These are phyloP conservation scores for Alfaro cultratus DNA, from an alignment of 2,797 vertebrate genomes.

Conservation along the genomic window DNA sequence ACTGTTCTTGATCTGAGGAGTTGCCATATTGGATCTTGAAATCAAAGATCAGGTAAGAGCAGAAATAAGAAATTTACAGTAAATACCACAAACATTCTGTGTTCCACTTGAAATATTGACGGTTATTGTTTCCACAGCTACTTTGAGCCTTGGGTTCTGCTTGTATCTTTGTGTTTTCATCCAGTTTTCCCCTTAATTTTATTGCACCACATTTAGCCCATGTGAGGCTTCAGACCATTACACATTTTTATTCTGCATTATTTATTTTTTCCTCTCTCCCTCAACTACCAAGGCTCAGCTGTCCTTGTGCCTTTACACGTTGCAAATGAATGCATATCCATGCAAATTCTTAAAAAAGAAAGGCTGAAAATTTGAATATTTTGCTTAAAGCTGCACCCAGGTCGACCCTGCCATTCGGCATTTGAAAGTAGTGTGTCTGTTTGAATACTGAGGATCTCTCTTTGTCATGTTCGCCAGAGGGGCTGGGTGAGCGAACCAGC, in stretches of 20 bases:
- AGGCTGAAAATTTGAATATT: constrained; percentile 81
- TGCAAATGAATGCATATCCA: constrained; percentile 84
- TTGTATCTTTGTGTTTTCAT: constrained; percentile 32
- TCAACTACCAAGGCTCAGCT: constrained; percentile 76
- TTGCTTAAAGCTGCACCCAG: constrained; percentile 81
- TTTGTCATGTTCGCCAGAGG: constrained; percentile 83
- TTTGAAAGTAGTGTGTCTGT: constrained; percentile 80
- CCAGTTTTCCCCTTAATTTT: constrained; percentile 36
- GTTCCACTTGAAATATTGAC: constrained; percentile 2
- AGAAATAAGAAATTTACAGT: constrained; percentile 41
- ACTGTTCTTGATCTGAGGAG: background rate
- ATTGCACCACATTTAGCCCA: constrained; percentile 43
- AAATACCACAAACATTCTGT: constrained; percentile 4
- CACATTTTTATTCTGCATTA: constrained; percentile 74
- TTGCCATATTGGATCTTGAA: background rate
- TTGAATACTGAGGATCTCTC: constrained; percentile 79
- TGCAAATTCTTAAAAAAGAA: constrained; percentile 81
- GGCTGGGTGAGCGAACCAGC: constrained; percentile 79
- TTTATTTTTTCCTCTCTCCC: constrained; percentile 63
- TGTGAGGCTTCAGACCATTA: constrained; percentile 70
- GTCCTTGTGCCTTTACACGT: constrained; percentile 80
- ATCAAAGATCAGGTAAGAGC: constrained; percentile 14
- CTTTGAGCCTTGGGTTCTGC: constrained; percentile 2
- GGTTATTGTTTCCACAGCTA: constrained; percentile 5
- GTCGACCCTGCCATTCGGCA: constrained; percentile 79